These are phyloP conservation scores for Phaethornis superciliosus DNA, from an alignment of 2,113 vertebrate species.

Conservation along the genomic window DNA sequence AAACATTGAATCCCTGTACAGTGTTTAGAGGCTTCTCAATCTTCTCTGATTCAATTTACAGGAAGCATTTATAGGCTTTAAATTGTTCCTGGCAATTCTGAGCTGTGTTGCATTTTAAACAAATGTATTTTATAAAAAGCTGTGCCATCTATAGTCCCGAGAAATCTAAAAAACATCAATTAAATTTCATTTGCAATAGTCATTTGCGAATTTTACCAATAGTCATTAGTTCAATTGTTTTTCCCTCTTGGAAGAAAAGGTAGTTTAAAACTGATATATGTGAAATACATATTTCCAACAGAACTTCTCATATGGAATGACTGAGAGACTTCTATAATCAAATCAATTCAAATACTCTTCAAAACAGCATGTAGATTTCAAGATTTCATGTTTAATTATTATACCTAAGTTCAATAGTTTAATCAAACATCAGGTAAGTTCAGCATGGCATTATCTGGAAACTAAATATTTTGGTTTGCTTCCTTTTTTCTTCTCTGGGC, in stretches of 20 bases:
- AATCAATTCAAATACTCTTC: constrained; percentile 44
- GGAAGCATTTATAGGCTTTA: constrained; percentile 69
- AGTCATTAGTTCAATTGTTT: constrained; percentile 15
- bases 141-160: not conserved
- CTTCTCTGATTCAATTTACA: constrained; percentile 72
- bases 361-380: not conserved
- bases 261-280: constrained; percentile 38
- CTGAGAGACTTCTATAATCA: not conserved
- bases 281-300: constrained; percentile 44
- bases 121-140: constrained; percentile 63
- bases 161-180: constrained; percentile 63
- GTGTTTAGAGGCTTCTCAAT: constrained; percentile 60
- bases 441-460: not conserved
- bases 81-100: constrained; percentile 68
- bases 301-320: constrained; percentile 1
- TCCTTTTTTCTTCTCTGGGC: not conserved
- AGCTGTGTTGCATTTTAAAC: constrained; percentile 62
- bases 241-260: constrained; percentile 36
- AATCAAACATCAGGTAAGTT: not conserved
- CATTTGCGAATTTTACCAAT: constrained; percentile 35
- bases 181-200: constrained; percentile 15
- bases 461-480: not conserved
- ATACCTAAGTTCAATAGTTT: not conserved
- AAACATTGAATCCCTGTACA: constrained; percentile 57
- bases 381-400: not conserved